Percentiles rank a stretch among this genome's conserved stretches.
Evolutionary conservation across 2,113 vertebrate species (phyloP).

Genomic region (Poeciliopsis retropinna): DNA sequence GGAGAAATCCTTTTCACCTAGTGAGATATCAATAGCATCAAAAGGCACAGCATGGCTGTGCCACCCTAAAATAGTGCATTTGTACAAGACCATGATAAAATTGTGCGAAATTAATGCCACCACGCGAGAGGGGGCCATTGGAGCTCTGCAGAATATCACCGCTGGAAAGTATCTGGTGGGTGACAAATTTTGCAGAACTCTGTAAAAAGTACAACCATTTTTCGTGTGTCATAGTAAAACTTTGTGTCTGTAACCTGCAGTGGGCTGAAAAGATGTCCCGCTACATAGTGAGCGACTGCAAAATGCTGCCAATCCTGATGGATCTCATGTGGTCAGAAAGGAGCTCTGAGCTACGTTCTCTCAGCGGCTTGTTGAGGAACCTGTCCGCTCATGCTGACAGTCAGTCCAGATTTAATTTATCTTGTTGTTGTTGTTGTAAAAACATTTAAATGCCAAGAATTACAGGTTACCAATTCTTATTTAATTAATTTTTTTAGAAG

Average conservation of each 20-base stretch:
- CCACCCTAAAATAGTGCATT: constrained; percentile 88
- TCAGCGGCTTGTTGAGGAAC: constrained; percentile 92
- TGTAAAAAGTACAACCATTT: background rate
- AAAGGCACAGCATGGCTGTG: constrained; percentile 92
- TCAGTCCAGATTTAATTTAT: constrained; percentile 82
- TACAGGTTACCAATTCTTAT: no score
- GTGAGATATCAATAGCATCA: constrained; percentile 86
- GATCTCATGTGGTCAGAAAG: constrained; percentile 83
- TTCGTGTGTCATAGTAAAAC: background rate
- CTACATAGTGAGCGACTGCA: constrained; percentile 89
- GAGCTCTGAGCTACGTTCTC: constrained; percentile 88
- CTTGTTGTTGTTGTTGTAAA: background rate
- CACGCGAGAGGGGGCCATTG: constrained; percentile 89
- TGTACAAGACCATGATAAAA: constrained; percentile 86
- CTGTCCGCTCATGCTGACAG: constrained; percentile 87
- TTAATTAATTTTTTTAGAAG: no score
- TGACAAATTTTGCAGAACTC: background rate
- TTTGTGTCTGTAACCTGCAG: constrained; percentile 66
- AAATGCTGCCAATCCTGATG: constrained; percentile 86
- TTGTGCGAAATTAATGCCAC: constrained; percentile 85
- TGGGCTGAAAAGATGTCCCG: constrained; percentile 89
- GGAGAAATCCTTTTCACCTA: constrained; percentile 80
- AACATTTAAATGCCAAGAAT: background rate
- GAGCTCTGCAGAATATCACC: constrained; percentile 95
- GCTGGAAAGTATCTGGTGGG: constrained; percentile 89